Evolutionary conservation across 2,888 invertebrate genomes (phyloP).

Genomic region (Tiliacea aurago): DNA sequence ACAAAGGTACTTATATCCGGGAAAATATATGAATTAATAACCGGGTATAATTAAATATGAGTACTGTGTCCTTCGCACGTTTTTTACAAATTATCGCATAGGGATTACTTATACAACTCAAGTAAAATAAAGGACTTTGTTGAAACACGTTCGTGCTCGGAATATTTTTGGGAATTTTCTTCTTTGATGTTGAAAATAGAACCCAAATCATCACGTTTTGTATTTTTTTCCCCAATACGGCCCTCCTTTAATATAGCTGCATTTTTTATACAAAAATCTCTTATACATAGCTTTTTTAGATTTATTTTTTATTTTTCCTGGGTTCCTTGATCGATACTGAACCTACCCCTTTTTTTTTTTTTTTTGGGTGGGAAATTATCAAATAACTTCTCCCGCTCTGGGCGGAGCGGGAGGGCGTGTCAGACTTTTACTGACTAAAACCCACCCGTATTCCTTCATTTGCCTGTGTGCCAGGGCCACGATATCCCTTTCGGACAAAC

Average conservation of each 20-base stretch:
- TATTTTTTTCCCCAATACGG: background rate
- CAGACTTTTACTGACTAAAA: too few relatives aligned
- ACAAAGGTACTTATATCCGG: constrained; percentile 25
- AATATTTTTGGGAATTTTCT: constrained; percentile 36
- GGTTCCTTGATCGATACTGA: too few relatives aligned
- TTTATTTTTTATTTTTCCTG: too few relatives aligned
- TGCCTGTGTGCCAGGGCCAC: too few relatives aligned
- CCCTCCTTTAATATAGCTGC: background rate
- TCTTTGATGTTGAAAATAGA: constrained; percentile 17
- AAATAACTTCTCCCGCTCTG: too few relatives aligned
- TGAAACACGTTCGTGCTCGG: constrained; percentile 37
- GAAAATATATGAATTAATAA: constrained; percentile 49
- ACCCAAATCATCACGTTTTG: constrained; percentile 8
- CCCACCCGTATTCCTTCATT: too few relatives aligned
- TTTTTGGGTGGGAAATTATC: too few relatives aligned
- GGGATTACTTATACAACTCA: constrained; percentile 39
- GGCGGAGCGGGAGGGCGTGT: too few relatives aligned
- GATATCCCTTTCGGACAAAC: too few relatives aligned
- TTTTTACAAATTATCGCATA: constrained; percentile 51
- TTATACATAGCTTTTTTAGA: too few relatives aligned
- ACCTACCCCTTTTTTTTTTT: too few relatives aligned
- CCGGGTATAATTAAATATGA: constrained; percentile 46
- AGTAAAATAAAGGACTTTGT: constrained; percentile 38
- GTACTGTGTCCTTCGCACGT: constrained; percentile 39
- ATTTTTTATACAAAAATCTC: background rate